These are phyloP conservation scores for Tetraneura akinire DNA, from an alignment of 1,140 invertebrate species.

Conservation along the genomic window DNA sequence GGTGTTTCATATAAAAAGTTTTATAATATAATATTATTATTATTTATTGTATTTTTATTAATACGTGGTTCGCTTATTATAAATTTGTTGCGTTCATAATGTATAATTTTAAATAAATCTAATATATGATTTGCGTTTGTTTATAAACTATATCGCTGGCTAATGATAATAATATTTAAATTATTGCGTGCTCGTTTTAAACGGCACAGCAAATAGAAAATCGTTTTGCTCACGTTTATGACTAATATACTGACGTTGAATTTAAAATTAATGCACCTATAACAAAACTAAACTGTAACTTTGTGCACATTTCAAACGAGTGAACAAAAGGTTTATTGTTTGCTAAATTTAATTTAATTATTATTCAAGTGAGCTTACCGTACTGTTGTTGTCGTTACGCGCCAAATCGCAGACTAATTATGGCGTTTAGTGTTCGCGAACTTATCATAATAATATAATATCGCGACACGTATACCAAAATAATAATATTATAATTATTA, in stretches of 20 bases:
- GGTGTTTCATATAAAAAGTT: too few species aligned
- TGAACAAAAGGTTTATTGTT: constrained; percentile 23
- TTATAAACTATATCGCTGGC: background rate
- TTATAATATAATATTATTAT: too few species aligned
- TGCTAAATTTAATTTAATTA: constrained; percentile 12
- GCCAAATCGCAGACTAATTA: constrained; percentile 25
- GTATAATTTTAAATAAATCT: too few species aligned
- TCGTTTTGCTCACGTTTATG: background rate
- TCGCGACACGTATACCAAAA: background rate
- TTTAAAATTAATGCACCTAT: constrained; percentile 10
- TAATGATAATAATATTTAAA: constrained; percentile 7
- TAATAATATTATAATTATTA: too few species aligned
- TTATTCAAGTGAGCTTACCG: background rate
- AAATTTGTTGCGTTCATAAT: too few species aligned
- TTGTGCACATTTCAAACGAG: constrained; percentile 8
- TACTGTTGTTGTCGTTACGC: background rate
- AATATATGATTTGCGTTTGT: too few species aligned
- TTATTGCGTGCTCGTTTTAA: background rate
- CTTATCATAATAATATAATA: background rate
- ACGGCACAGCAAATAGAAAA: background rate
- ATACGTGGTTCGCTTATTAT: too few species aligned
- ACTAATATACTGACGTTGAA: background rate
- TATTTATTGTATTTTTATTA: too few species aligned
- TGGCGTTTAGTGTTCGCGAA: background rate
- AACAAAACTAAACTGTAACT: background rate